Evolutionary conservation across 2,888 invertebrate species (phyloP).

Genomic region (Trissolcus japonicus): DNA sequence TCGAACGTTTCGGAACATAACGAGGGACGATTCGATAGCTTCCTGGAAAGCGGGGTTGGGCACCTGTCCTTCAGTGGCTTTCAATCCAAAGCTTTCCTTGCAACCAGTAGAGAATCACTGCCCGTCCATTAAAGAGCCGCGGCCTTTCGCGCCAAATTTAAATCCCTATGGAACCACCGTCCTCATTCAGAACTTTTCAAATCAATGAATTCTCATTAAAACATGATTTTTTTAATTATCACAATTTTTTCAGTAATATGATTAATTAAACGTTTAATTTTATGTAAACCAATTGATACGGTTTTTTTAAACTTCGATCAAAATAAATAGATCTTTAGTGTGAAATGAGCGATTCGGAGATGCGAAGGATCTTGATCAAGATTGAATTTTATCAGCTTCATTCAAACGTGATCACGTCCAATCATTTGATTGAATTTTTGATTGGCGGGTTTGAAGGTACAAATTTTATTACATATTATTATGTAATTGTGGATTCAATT

Average conservation of each 20-base stretch:
- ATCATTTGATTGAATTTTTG: constrained; percentile 22
- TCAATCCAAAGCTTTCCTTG: constrained; percentile 51
- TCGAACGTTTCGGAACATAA: constrained; percentile 62
- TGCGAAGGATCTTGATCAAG: constrained; percentile 4
- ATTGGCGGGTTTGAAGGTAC: constrained; percentile 8
- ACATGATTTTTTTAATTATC: too few relatives aligned
- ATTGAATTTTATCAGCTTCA: constrained; percentile 30
- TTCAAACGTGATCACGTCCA: constrained; percentile 27
- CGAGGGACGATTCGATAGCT: constrained; percentile 66
- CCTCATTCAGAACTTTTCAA: too few relatives aligned
- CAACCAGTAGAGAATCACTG: constrained; percentile 62
- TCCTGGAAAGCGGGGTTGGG: constrained; percentile 75
- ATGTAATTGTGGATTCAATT: neutral
- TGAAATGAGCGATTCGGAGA: too few relatives aligned
- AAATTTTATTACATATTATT: constrained; percentile 11
- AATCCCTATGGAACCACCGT: too few relatives aligned
- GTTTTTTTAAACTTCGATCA: too few relatives aligned
- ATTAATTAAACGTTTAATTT: too few relatives aligned
- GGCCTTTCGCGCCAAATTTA: constrained; percentile 56
- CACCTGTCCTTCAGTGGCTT: constrained; percentile 74
- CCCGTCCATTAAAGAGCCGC: neutral
- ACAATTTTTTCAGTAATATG: too few relatives aligned
- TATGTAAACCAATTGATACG: too few relatives aligned
- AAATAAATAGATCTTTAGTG: too few relatives aligned
- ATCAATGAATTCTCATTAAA: too few relatives aligned